Conservation (phyloP, 2,113 vertebrate species). For the Leucosticte australis region DNA sequence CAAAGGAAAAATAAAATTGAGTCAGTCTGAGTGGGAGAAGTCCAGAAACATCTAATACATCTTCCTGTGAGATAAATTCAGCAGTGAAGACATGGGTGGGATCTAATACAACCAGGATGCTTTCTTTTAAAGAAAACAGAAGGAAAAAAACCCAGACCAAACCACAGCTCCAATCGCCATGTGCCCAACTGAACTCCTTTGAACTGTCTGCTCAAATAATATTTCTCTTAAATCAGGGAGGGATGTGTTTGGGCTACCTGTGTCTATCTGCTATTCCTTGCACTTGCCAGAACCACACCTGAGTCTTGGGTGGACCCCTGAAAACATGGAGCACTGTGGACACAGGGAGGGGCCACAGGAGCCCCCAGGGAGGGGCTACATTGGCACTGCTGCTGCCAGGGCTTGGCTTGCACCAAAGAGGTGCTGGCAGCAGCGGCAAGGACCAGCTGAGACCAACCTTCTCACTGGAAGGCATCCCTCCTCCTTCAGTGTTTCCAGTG, state of each 20-base stretch:
- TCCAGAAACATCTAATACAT: conserved; percentile 41
- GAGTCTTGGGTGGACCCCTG: neutral
- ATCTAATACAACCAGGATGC: neutral
- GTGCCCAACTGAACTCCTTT: neutral
- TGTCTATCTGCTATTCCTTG: neutral
- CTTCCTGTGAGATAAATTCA: neutral
- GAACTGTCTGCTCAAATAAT: neutral
- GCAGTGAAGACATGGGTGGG: neutral
- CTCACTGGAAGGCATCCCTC: neutral
- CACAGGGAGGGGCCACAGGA: neutral
- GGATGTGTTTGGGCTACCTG: neutral
- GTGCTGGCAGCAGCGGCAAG: neutral
- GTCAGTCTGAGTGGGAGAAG: neutral
- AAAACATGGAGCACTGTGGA: rapidly evolving
- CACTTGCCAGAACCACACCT: neutral
- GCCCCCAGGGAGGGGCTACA: neutral
- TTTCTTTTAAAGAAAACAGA: neutral
- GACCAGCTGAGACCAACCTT: neutral
- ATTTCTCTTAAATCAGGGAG: neutral
- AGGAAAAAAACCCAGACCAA: neutral
- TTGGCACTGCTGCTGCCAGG: neutral
- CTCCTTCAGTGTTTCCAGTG: neutral
- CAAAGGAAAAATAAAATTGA: conserved; percentile 34
- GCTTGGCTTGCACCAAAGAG: neutral
- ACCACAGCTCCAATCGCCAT: neutral